phyloP scores from a whole-genome alignment of 2,113 vertebrate genomes.

The Nematolebias whitei region DNA sequence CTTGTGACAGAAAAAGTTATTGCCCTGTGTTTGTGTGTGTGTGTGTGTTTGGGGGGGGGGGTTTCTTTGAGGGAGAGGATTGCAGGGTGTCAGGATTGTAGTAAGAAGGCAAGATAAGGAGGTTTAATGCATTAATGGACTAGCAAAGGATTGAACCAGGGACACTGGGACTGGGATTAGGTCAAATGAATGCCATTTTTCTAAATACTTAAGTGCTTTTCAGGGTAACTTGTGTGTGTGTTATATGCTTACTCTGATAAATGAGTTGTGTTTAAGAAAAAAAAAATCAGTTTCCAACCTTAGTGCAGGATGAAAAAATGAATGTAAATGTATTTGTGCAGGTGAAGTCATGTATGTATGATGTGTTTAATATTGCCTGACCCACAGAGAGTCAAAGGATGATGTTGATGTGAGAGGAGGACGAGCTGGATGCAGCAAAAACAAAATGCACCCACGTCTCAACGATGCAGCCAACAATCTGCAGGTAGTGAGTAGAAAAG shows the following conservation, averaged over 20 bases:
- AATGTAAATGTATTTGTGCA: not conserved
- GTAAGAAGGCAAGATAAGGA: constrained; percentile 62
- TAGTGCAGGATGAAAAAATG: too few species aligned
- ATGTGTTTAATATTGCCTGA: constrained; percentile 20
- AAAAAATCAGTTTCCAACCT: too few species aligned
- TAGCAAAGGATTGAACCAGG: constrained; percentile 61
- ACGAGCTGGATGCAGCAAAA: constrained; percentile 80
- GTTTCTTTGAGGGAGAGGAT: constrained; percentile 4
- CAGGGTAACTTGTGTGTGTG: not conserved
- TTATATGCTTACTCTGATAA: constrained; percentile 2
- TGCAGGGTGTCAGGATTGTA: constrained; percentile 33
- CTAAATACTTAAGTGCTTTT: constrained; percentile 33
- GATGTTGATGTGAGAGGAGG: constrained; percentile 80
- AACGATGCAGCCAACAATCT: constrained; percentile 82
- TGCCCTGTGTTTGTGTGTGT: constrained; percentile 51
- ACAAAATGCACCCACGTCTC: constrained; percentile 76
- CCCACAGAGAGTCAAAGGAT: constrained; percentile 76
- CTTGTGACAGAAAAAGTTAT: constrained; percentile 77
- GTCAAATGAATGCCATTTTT: too few species aligned
- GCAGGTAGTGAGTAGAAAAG: constrained; percentile 77
- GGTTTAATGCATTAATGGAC: constrained; percentile 71
- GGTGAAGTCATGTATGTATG: not conserved
- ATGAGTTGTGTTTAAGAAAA: not conserved
- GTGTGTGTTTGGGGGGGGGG: constrained; percentile 29
- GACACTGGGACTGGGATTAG: constrained; percentile 21